Conservation (phyloP, 2,113 vertebrate genomes). For the Hirundichthys speculiger region DNA sequence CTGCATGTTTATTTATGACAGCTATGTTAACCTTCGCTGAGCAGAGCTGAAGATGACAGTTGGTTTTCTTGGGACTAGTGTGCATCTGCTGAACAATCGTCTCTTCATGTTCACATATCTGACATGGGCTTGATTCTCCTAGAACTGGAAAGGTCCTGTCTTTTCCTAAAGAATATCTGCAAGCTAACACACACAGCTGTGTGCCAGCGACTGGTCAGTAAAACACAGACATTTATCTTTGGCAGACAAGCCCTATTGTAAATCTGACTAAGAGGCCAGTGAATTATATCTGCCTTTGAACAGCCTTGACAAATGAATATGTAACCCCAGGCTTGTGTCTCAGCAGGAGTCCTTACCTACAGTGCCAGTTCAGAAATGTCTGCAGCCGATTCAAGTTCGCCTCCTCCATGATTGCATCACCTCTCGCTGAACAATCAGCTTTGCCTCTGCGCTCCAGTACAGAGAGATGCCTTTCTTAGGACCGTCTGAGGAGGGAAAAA, state of each 20-base stretch:
- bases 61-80: constrained; percentile 34
- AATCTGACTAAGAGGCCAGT: constrained; percentile 25
- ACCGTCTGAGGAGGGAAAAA: constrained; percentile 10
- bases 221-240: constrained; percentile 39
- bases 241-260: constrained; percentile 29
- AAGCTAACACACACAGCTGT: constrained; percentile 39
- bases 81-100: constrained; percentile 52
- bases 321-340: constrained; percentile 17
- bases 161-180: constrained; percentile 43
- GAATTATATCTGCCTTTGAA: constrained; percentile 41
- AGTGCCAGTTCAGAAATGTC: constrained; percentile 24
- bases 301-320: constrained; percentile 43
- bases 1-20: constrained; percentile 3
- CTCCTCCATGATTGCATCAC: constrained; percentile 24
- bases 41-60: constrained; percentile 37
- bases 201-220: constrained; percentile 27
- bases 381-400: constrained; percentile 35
- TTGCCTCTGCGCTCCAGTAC: constrained; percentile 14
- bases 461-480: constrained; percentile 4
- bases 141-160: constrained; percentile 38
- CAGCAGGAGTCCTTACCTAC: constrained; percentile 20
- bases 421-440: constrained; percentile 17
- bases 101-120: constrained; percentile 51
- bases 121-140: constrained; percentile 52
- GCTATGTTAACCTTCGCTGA: background rate